phyloP scores from a whole-genome alignment of 2,888 invertebrate species.

The Carterocephalus palaemon region DNA sequence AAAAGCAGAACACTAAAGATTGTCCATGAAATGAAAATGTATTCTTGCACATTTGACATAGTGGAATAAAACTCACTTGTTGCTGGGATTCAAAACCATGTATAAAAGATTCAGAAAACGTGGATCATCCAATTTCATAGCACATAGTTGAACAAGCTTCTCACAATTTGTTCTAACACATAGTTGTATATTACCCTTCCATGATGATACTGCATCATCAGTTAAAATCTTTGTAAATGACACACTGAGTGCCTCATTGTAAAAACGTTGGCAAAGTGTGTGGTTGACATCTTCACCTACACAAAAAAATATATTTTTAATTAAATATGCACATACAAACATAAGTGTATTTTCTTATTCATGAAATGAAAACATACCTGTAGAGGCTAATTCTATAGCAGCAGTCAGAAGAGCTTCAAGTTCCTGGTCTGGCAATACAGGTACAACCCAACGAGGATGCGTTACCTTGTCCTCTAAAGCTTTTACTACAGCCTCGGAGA shows the following conservation, averaged over 20 bases:
- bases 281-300: conserved; percentile 91
- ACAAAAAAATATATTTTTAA: conserved; percentile 28
- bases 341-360: background rate
- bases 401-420: conserved; percentile 93
- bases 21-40: background rate
- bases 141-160: conserved; percentile 94
- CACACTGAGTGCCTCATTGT: conserved; percentile 94
- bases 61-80: conserved; percentile 85
- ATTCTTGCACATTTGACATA: background rate
- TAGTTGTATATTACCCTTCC: conserved; percentile 98
- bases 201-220: conserved; percentile 98
- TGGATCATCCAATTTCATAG: conserved; percentile 95
- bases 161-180: conserved; percentile 96
- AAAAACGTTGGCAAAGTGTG: conserved; percentile 95
- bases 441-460: conserved; percentile 97
- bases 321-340: conserved; percentile 13
- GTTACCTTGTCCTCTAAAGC: conserved; percentile 97
- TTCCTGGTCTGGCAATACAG: conserved; percentile 97
- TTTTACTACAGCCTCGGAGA: conserved; percentile 92
- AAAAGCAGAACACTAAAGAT: conserved; percentile 20
- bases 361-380: conserved; percentile 76
- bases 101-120: conserved; percentile 94
- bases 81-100: conserved; percentile 96
- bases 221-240: conserved; percentile 98
- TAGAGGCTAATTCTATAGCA: conserved; percentile 90